phyloP scores from a whole-genome alignment of 2,797 vertebrate genomes.

The Pangasius djambal region DNA sequence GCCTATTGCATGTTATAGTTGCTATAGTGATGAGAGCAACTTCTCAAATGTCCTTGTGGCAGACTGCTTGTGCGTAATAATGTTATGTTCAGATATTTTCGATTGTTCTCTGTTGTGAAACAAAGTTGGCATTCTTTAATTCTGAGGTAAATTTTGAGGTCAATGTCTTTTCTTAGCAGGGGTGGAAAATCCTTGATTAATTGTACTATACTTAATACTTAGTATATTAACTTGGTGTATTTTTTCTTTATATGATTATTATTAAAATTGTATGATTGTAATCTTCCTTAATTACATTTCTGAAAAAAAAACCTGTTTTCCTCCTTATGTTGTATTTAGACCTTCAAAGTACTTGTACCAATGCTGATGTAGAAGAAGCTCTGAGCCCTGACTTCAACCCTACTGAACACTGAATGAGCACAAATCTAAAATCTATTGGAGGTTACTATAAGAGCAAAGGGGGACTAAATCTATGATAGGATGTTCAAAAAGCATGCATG shows the following conservation, averaged over 20 bases:
- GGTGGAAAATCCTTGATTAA: not conserved
- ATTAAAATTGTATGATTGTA: not conserved
- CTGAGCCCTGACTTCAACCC: not conserved
- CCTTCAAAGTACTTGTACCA: not conserved
- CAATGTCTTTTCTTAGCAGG: not conserved
- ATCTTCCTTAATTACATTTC: not conserved
- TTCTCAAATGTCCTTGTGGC: not conserved
- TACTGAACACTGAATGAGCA: not conserved
- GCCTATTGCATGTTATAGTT: not conserved
- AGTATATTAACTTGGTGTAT: too few species aligned
- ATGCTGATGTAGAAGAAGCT: not conserved
- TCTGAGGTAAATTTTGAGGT: not conserved
- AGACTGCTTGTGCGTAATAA: not conserved
- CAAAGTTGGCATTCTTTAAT: not conserved
- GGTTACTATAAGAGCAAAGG: too few species aligned
- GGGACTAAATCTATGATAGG: too few species aligned
- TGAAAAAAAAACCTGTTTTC: not conserved
- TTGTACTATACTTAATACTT: not conserved
- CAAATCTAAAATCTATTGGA: not conserved
- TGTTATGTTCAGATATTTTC: not conserved
- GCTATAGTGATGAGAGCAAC: not conserved
- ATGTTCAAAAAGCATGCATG: too few species aligned
- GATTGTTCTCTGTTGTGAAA: not conserved
- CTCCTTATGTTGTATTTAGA: not conserved
- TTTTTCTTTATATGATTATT: too few species aligned